phyloP scores from a whole-genome alignment of 1,140 invertebrate genomes.

The Drosophila jambulina region DNA sequence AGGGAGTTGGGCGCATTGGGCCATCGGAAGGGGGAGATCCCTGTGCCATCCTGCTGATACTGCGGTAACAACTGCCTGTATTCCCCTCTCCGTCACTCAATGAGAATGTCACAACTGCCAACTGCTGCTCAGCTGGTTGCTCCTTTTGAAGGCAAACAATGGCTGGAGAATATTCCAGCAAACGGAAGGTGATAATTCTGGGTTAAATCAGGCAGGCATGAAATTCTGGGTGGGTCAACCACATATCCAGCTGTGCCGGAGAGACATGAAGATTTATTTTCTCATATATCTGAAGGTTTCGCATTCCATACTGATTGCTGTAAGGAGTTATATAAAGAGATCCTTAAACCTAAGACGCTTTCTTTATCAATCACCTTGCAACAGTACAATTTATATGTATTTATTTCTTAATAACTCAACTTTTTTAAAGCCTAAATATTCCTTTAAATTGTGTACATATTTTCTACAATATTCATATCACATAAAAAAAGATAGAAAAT shows the following conservation, averaged over 20 bases:
- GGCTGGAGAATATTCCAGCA: constrained; percentile 8
- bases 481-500: too few relatives aligned
- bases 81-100: background rate
- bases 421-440: background rate
- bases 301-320: background rate
- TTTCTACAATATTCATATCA: too few relatives aligned
- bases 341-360: too few relatives aligned
- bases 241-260: constrained; percentile 27
- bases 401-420: too few relatives aligned
- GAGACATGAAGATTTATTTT: background rate
- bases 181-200: constrained; percentile 39
- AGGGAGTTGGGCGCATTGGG: constrained; percentile 31
- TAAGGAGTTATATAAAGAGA: background rate
- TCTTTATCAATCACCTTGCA: background rate
- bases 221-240: constrained; percentile 43
- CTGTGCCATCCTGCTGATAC: constrained; percentile 35
- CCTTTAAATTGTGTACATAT: too few relatives aligned
- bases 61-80: constrained; percentile 32
- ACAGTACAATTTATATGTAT: fast-evolving
- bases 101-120: constrained; percentile 48
- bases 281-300: background rate
- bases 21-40: constrained; percentile 2
- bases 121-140: constrained; percentile 48
- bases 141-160: constrained; percentile 23
- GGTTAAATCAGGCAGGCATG: constrained; percentile 33